Evolutionary conservation across 2,888 invertebrate genomes (phyloP), one percentile per base, ranked within the genome.

Genomic region (Tiphia femorata): DNA sequence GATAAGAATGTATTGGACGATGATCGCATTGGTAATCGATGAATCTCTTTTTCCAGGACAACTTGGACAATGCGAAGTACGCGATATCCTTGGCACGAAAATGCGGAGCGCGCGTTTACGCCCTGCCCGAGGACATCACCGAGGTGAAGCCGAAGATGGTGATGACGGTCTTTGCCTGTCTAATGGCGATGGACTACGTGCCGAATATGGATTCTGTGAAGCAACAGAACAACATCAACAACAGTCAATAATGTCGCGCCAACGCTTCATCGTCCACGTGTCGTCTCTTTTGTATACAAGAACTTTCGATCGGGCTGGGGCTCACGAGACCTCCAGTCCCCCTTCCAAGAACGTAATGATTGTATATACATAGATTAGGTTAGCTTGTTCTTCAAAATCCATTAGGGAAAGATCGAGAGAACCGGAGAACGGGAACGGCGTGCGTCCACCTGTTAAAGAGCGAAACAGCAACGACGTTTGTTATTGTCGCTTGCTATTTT

Each of bases 121-220:
- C 99, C 5, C 87, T 99, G 58, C 98, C 98, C 12, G 98, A 99
- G 84, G 98, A 99, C 86, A 98, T 99, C 79, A 94, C 97, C 29
- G 98, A 99, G 86, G 92, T 97, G 17, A 98, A 98, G 84, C 95
- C 93, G 53, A 99, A 98, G 86, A 96, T 99, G 97, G 95, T 99
- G 57, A 97, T 99, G 98, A 99, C 99, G 2, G 95, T 99, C 70
- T 99, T 99, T 86, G 98, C 99, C 21, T 98, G 98, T 83, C 89
- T 99, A 78, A 99, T 99, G 98, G 96, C 96, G 21, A 89, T 95
- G 78, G 98, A 97, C 87, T 97, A 96, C 85, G 90, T 96, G 77
- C 97, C 97, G 67, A 90, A 92, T 79, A 92, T 94, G 93, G 93
- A 92, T 82, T 79, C 80, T 8, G 64, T 71, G 16, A 75, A 78